These are phyloP conservation scores for Eucidaris tribuloides DNA, from an alignment of 35 echinoderm and acorn worm species.

Conservation along the genomic window DNA sequence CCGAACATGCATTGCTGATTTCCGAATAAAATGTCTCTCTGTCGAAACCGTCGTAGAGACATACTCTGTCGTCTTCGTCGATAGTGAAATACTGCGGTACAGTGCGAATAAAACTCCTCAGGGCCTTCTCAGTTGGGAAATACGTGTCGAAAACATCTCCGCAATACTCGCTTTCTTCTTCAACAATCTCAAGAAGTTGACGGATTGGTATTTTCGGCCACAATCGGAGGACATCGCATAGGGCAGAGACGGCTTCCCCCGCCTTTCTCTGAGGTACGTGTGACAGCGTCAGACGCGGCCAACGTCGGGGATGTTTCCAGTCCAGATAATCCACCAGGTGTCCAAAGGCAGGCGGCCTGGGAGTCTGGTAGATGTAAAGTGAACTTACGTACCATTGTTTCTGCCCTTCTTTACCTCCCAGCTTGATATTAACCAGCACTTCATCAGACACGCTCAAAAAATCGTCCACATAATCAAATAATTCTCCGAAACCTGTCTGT, in stretches of 20 bases:
- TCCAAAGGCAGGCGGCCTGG: no score
- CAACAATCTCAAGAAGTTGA: neutral
- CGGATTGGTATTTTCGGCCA: neutral
- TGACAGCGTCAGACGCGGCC: neutral
- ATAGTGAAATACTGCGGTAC: conserved; percentile 21
- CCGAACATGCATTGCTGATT: no score
- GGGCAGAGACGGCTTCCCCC: neutral
- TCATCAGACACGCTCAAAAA: neutral
- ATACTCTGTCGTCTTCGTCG: neutral
- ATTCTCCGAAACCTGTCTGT: neutral
- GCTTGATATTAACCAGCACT: neutral
- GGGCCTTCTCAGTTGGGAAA: neutral
- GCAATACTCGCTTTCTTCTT: neutral
- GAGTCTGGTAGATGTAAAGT: no score
- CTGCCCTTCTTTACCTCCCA: no score
- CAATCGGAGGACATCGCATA: neutral
- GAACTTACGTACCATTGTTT: no score
- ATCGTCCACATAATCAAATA: neutral
- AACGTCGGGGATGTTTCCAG: no score
- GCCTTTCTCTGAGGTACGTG: neutral
- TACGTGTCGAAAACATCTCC: neutral
- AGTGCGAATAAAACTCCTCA: conserved; percentile 1
- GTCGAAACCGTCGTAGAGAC: neutral
- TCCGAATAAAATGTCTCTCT: no score
- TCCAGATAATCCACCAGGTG: no score